These are phyloP conservation scores for Mastomys coucha DNA, from an alignment of 2,113 vertebrate species.

Conservation along the genomic window DNA sequence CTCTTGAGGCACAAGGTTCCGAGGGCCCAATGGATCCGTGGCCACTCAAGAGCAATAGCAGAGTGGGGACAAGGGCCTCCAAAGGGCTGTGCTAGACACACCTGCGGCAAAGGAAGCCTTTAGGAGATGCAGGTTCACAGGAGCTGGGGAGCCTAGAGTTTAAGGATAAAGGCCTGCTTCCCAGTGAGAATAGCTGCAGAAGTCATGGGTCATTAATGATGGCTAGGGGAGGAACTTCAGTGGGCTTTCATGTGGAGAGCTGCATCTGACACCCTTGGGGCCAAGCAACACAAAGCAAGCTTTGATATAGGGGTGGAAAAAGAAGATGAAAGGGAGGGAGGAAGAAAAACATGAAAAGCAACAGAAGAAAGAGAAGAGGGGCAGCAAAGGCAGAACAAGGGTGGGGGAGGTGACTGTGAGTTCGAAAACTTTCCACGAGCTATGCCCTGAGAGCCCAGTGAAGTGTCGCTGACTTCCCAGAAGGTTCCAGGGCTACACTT, in stretches of 20 bases:
- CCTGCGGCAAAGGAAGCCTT: neutral
- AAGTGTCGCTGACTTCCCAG: neutral
- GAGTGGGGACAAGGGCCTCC: neutral
- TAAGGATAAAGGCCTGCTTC: neutral
- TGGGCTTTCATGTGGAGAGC: neutral
- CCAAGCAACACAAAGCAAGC: neutral
- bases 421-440: neutral
- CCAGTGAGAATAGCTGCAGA: neutral
- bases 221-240: neutral
- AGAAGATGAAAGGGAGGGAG: no score
- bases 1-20: neutral
- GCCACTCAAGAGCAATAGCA: no score
- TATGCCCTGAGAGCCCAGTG: neutral
- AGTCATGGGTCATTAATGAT: fast-evolving
- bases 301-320: neutral
- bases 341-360: neutral
- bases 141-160: neutral
- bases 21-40: neutral
- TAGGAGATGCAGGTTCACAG: no score
- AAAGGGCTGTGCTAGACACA: fast-evolving
- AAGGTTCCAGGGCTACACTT: neutral
- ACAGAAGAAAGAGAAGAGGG: neutral
- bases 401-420: fast-evolving
- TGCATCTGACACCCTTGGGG: neutral
- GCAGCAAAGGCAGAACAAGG: neutral